Evolutionary conservation across 2,797 vertebrate genomes (phyloP), one percentile per base, ranked within the genome.

Genomic region (Limosa lapponica): DNA sequence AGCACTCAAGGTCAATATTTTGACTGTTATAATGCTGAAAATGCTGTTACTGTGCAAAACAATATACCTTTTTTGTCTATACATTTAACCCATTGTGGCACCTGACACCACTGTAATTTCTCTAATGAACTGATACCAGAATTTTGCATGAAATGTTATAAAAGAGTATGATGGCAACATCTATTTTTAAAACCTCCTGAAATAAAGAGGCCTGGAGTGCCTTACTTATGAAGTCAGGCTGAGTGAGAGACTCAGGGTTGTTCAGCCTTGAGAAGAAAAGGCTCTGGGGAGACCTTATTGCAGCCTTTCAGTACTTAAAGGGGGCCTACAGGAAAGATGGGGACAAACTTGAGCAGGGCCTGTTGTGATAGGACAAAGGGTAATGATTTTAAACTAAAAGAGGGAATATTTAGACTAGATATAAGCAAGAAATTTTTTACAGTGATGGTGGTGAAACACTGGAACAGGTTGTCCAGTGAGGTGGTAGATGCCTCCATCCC

Each of bases 1-100:
- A 93, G 69, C 36, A 87, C 71, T 90, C 59, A 79, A 86, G 79
- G 87, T 97, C 92, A 89, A 80, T 95, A 92, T 69, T 54, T 88
- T 69, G 78, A 90, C 57, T 82, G 30, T 43, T 57, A 57, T 70
- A 93, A 87, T 24, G 59, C 51, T 74, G 78, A 90, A 96, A 82
- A 70, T 72, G 77, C 77, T 94, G 89, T 96, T 95, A 95, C 46
- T 77, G 62, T 39, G 48, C 44, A 85, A 80, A 81, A 72, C 43
- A 86, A 13, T 78, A 73, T 78, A 73, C 36, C 4, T 23, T 57
- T 74, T 65, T 62, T 69, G 8, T 70, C 14, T 61, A 5, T 28
- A 6, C 44, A 67, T 90, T 96, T 94, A 78, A 69, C 32, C 28
- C 61, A 82, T 79, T 96, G 55, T 93, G 51, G n/a, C 86, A 74